phyloP scores from a whole-genome alignment of 2,113 vertebrate genomes.

The Cnemophilus loriae region DNA sequence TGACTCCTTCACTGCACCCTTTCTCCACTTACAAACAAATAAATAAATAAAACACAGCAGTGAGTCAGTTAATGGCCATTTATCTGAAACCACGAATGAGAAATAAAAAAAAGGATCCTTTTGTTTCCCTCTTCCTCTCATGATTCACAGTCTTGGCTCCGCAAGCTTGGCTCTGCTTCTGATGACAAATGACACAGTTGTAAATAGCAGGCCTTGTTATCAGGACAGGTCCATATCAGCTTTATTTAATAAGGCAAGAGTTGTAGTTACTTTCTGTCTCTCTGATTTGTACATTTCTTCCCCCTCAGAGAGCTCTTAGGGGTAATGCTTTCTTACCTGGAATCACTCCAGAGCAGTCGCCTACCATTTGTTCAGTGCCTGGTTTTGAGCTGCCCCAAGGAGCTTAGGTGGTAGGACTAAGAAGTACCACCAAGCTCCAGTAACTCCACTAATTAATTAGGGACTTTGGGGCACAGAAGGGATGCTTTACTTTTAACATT shows the following conservation, averaged over 20 bases:
- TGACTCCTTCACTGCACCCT: background rate
- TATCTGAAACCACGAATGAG: background rate
- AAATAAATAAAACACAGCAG: background rate
- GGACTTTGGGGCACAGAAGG: constrained; percentile 24
- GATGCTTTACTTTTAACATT: constrained; percentile 42
- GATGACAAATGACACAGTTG: background rate
- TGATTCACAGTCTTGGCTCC: background rate
- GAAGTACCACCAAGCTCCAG: background rate
- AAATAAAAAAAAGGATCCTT: background rate
- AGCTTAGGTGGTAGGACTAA: background rate
- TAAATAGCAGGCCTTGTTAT: background rate
- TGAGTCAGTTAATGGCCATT: background rate
- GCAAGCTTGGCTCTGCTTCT: background rate
- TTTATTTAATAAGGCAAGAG: background rate
- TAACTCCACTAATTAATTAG: constrained; percentile 58
- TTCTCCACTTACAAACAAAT: background rate
- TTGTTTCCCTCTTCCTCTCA: background rate
- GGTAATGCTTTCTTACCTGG: background rate
- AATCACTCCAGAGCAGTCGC: background rate
- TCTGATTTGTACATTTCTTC: background rate
- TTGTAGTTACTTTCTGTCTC: background rate
- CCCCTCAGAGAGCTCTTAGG: background rate
- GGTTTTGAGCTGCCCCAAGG: background rate
- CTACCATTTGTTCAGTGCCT: background rate
- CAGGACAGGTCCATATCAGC: background rate